These are phyloP conservation scores for Aspiorhynchus laticeps DNA, from an alignment of 2,113 vertebrate genomes.

Conservation along the genomic window DNA sequence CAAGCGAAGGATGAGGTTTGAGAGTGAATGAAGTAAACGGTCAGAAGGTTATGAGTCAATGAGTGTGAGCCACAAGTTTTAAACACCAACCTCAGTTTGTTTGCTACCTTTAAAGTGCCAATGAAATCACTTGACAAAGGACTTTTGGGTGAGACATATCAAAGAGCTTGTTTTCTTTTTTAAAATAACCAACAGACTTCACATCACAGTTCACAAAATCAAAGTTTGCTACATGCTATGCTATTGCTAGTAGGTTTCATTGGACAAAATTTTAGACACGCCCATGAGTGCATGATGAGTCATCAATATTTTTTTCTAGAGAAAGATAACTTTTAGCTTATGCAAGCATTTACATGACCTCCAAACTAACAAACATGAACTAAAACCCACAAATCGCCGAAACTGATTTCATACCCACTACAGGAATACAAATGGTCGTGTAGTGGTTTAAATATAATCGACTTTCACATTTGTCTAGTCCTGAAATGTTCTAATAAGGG, in stretches of 20 bases:
- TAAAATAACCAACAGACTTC: neutral
- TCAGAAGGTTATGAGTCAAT: conserved; percentile 29
- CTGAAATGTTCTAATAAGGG: conserved; percentile 6
- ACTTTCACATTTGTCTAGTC: neutral
- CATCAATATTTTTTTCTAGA: neutral
- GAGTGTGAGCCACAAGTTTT: conserved; percentile 11
- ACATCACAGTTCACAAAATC: neutral
- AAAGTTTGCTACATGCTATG: neutral
- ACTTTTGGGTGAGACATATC: neutral
- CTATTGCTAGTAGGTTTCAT: neutral
- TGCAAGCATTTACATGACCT: neutral
- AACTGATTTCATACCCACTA: neutral
- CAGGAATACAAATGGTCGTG: neutral
- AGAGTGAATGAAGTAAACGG: conserved; percentile 5
- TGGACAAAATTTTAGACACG: neutral
- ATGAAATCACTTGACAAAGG: neutral
- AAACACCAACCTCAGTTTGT: conserved; percentile 15
- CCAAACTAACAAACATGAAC: neutral
- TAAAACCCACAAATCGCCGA: neutral
- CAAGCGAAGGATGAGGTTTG: conserved; percentile 21
- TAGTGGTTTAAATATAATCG: neutral
- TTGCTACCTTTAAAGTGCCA: conserved; percentile 3
- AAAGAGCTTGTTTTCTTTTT: neutral
- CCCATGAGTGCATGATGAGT: neutral
- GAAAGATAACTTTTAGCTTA: neutral